Percentiles rank a stretch among this genome's conserved stretches.
These are phyloP conservation scores for Anticlea derivata DNA, from an alignment of 2,888 invertebrate genomes.

Conservation along the genomic window DNA sequence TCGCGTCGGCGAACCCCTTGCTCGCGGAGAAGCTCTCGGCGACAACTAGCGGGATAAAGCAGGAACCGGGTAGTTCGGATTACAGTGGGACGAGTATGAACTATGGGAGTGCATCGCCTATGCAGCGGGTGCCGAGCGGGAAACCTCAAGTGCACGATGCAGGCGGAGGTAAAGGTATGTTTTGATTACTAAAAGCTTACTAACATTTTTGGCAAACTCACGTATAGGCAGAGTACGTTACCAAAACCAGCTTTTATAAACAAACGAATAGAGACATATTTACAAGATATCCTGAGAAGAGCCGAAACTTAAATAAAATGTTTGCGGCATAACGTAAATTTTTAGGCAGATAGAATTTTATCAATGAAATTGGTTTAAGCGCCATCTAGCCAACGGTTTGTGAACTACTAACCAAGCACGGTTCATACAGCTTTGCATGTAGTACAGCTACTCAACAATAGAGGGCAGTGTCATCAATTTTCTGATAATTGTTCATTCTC, in stretches of 20 bases:
- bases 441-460: constrained; percentile 37
- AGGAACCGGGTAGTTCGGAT: constrained; percentile 78
- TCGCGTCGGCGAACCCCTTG: constrained; percentile 93
- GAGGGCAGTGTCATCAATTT: constrained; percentile 48
- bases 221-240: no score
- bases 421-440: constrained; percentile 1
- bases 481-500: constrained; percentile 18
- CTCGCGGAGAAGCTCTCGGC: constrained; percentile 93
- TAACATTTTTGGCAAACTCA: constrained; percentile 2
- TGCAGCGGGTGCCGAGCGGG: constrained; percentile 81
- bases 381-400: constrained; percentile 48
- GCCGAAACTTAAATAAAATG: no score
- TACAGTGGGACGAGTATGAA: constrained; percentile 79
- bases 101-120: constrained; percentile 77
- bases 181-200: constrained; percentile 37
- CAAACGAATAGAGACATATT: no score
- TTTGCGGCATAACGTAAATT: no score
- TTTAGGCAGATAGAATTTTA: neutral
- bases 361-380: constrained; percentile 25
- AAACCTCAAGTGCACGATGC: constrained; percentile 81
- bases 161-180: constrained; percentile 83
- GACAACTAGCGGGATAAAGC: constrained; percentile 86
- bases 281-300: no score
- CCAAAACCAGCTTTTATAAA: no score
- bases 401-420: constrained; percentile 32